Evolutionary conservation across 2,797 vertebrate genomes (phyloP).

Genomic region (Centroberyx gerrardi): DNA sequence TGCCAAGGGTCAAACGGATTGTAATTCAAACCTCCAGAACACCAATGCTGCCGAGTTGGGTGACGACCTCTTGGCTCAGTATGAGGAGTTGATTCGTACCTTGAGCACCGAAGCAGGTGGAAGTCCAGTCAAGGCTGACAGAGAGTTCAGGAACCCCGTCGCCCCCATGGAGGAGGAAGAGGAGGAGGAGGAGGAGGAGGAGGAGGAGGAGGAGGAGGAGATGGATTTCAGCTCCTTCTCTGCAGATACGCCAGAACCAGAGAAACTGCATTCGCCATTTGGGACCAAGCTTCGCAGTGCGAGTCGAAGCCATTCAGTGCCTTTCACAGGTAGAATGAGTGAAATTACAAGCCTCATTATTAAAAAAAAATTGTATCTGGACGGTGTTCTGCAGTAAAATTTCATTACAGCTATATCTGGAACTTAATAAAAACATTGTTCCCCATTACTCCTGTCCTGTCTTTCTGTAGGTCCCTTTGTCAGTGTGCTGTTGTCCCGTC

Average conservation of each 20-base stretch:
- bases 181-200: conserved; percentile 53
- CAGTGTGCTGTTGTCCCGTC: conserved; percentile 95
- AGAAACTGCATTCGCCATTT: conserved; percentile 86
- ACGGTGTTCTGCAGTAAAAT: not conserved
- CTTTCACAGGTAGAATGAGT: conserved; percentile 92
- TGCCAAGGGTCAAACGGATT: conserved; percentile 54
- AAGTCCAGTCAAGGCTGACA: conserved; percentile 70
- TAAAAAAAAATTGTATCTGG: not conserved
- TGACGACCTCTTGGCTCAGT: conserved; percentile 91
- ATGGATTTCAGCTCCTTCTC: conserved; percentile 90
- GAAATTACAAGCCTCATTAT: not conserved
- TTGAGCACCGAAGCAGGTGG: conserved; percentile 80
- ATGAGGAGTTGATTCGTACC: conserved; percentile 92
- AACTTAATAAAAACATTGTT: not conserved
- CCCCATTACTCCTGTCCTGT: not conserved
- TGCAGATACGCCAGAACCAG: conserved; percentile 86
- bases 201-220: conserved; percentile 81
- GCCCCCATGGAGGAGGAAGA: conserved; percentile 79
- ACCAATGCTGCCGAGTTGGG: conserved; percentile 60
- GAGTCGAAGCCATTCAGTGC: conserved; percentile 81
- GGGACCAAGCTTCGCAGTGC: conserved; percentile 77
- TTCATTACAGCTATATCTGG: not conserved
- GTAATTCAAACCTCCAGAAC: conserved; percentile 64
- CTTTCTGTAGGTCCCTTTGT: conserved; percentile 92
- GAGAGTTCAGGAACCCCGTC: conserved; percentile 69